Percentiles rank a stretch among this genome's conserved stretches.
phyloP scores from a whole-genome alignment of 2,797 vertebrate genomes.

The Austrolebias charrua region DNA sequence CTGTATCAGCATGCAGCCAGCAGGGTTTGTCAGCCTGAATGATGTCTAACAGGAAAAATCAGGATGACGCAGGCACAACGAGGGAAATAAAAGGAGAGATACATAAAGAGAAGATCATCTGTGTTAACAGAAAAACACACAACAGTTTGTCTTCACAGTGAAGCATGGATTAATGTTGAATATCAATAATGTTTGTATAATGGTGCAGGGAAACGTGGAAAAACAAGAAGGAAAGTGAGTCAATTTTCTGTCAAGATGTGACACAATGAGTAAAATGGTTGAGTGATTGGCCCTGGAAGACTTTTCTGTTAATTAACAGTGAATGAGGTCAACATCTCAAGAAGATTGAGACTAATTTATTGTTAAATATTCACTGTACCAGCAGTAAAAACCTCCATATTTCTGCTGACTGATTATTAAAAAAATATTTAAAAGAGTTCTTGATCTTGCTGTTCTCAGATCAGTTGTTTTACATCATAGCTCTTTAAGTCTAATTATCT shows the following conservation, averaged over 20 bases:
- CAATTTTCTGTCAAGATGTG: neutral
- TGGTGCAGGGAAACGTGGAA: neutral
- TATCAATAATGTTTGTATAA: conserved; percentile 2
- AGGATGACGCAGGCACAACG: conserved; percentile 42
- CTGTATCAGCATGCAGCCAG: conserved; percentile 65
- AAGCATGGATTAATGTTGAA: conserved; percentile 5
- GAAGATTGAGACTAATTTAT: neutral
- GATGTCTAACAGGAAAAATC: conserved; percentile 59
- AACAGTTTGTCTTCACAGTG: conserved; percentile 3
- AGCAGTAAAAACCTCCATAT: too few relatives aligned
- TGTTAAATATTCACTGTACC: too few relatives aligned
- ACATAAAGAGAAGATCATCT: conserved; percentile 20
- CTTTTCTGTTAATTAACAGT: conserved; percentile 35
- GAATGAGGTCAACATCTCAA: conserved; percentile 9
- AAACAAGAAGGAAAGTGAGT: neutral
- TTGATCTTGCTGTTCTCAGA: too few relatives aligned
- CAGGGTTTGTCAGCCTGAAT: conserved; percentile 60
- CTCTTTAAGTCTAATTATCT: too few relatives aligned
- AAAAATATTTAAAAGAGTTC: too few relatives aligned
- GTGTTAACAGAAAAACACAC: conserved; percentile 10
- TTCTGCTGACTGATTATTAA: too few relatives aligned
- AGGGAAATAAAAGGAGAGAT: conserved; percentile 24
- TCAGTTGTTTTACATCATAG: too few relatives aligned
- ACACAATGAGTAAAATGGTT: conserved; percentile 5
- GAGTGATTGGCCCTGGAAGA: conserved; percentile 3